Conservation (phyloP, 2,888 invertebrate genomes). For the Rhamphomyia laevipes region DNA sequence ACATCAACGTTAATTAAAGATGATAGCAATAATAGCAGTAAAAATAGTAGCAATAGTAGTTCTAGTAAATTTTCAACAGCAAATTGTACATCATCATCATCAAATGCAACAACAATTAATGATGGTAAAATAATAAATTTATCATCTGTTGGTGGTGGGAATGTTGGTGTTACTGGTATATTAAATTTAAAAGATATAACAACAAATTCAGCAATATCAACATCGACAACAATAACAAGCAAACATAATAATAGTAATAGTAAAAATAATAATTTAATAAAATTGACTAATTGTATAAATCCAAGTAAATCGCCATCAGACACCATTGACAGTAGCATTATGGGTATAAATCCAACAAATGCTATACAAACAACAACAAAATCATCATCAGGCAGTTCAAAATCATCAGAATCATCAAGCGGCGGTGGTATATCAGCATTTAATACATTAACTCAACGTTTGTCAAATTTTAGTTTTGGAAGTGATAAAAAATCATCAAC, state of each 20-base stretch:
- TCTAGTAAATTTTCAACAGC: constrained; percentile 38
- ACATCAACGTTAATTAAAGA: constrained; percentile 1
- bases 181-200: constrained; percentile 28
- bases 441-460: constrained; percentile 57
- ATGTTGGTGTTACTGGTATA: constrained; percentile 13
- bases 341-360: constrained; percentile 4
- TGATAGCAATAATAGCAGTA: constrained; percentile 29
- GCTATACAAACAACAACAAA: constrained; percentile 19
- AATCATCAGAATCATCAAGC: constrained; percentile 26
- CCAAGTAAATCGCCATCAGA: constrained; percentile 31
- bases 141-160: not conserved
- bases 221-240: constrained; percentile 15
- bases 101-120: constrained; percentile 20
- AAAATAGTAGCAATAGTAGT: constrained; percentile 27
- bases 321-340: constrained; percentile 22
- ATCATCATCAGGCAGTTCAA: constrained; percentile 25
- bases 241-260: constrained; percentile 25
- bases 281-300: constrained; percentile 34
- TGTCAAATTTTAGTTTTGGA: constrained; percentile 63
- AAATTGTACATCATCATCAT: constrained; percentile 37
- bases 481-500: constrained; percentile 30
- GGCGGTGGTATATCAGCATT: constrained; percentile 32
- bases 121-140: not conserved
- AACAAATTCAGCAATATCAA: constrained; percentile 14
- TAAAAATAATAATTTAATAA: constrained; percentile 25